Conservation (phyloP, 2,797 vertebrate species). For the Coluber constrictor region DNA sequence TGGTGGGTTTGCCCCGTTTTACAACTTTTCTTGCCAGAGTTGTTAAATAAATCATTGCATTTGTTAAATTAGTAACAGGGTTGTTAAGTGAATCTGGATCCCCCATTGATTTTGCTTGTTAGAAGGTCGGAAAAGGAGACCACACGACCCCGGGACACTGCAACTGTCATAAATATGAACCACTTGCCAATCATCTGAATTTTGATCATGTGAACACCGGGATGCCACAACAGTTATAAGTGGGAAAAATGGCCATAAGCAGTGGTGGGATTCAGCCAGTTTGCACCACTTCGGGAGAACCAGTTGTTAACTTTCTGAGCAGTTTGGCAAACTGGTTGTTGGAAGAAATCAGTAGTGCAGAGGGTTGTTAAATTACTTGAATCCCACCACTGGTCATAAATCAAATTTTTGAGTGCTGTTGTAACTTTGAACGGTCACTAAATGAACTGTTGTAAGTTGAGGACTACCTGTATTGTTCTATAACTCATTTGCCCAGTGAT, state of each 20-base stretch:
- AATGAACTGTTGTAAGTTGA: background rate
- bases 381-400: too few relatives aligned
- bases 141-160: background rate
- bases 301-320: too few relatives aligned
- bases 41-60: background rate
- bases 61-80: background rate
- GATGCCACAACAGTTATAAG: background rate
- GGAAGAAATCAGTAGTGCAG: too few relatives aligned
- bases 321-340: too few relatives aligned
- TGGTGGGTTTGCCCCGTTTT: background rate
- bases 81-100: background rate
- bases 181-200: background rate
- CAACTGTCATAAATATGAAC: background rate
- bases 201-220: background rate
- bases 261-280: too few relatives aligned
- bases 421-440: background rate
- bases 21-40: background rate
- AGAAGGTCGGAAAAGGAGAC: background rate
- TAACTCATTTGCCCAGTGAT: background rate
- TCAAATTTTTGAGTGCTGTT: background rate
- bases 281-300: too few relatives aligned
- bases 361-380: too few relatives aligned
- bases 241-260: background rate
- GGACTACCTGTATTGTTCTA: background rate
- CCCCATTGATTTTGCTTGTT: background rate